These are phyloP conservation scores for Plemyria rubiginata DNA, from an alignment of 2,888 invertebrate species.

Conservation along the genomic window DNA sequence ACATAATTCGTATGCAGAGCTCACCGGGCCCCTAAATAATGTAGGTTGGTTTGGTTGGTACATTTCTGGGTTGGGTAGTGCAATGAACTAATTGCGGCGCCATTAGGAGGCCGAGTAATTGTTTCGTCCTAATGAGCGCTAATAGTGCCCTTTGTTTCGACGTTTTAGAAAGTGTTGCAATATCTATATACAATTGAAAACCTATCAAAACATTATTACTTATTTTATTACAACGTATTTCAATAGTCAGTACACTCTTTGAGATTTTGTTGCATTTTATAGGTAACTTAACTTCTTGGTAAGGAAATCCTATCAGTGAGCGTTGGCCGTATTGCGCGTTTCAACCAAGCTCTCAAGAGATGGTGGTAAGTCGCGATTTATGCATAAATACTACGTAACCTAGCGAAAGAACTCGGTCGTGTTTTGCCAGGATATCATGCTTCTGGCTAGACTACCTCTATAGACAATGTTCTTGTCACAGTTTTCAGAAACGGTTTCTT, in stretches of 20 bases:
- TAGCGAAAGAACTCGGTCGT: no score
- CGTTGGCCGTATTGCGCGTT: no score
- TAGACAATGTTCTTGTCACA: background rate
- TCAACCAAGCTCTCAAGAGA: no score
- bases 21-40: slow-evolving; percentile 2
- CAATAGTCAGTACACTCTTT: no score
- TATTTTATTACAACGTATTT: no score
- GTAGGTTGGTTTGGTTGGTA: slow-evolving; percentile 5
- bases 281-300: no score
- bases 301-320: no score
- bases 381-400: no score
- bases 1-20: background rate
- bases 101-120: slow-evolving; percentile 45
- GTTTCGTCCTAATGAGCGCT: slow-evolving; percentile 46
- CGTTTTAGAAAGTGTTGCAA: slow-evolving; percentile 21
- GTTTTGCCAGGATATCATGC: no score
- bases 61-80: slow-evolving; percentile 31
- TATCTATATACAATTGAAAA: background rate
- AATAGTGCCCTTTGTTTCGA: slow-evolving; percentile 45
- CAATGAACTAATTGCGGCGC: slow-evolving; percentile 42
- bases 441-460: no score
- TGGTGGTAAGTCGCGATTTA: no score
- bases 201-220: background rate
- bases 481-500: background rate
- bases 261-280: no score